Evolutionary conservation across 2,797 vertebrate genomes (phyloP), one percentile per base, ranked within the genome.

Genomic region (Acestrorhynchus altus): DNA sequence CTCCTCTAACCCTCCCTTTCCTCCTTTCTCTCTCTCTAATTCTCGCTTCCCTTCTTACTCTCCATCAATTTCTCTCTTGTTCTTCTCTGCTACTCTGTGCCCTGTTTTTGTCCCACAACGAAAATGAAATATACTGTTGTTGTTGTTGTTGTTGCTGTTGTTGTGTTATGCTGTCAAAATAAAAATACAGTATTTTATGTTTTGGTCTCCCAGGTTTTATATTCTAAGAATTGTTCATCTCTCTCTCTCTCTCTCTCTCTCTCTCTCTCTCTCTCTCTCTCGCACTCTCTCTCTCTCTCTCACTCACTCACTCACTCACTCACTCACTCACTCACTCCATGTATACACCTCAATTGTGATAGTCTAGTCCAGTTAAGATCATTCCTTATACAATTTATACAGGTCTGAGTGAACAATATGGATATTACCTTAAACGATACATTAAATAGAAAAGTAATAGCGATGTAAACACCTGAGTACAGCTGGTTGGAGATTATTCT

Each of bases 1-100:
- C 60, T 54, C 51, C 65, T 54, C 67, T 51, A 70, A 66, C 67
- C 44, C 31, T 71, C 63, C 61, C 20, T 69, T 79, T 56, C 65
- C 44, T 24, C 35, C 40, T 31, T 22, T 39, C 72, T 59, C 51
- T 73, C 47, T 69, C 35, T 46, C n/a, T 57, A n/a, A n/a, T n/a
- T 72, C 68, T 49, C 56, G n/a, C n/a, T n/a, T n/a, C n/a, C n/a
- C n/a, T n/a, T n/a, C n/a, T n/a, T n/a, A n/a, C n/a, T n/a, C n/a
- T 61, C 54, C 46, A 20, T 65, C 18, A 52, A 52, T 52, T 52
- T 78, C 51, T 42, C 52, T 24, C 71, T n/a, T 31, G 49, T 51
- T 16, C 2, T 73, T 22, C 12, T 10, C 24, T 35, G 54, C 12
- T 1, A 9, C 49, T 20, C 28, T 60, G 57, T 15, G 13, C 76